Base-by-base conservation (phyloP, 2,888 invertebrate genomes). In the Lottia gigantea region DNA sequence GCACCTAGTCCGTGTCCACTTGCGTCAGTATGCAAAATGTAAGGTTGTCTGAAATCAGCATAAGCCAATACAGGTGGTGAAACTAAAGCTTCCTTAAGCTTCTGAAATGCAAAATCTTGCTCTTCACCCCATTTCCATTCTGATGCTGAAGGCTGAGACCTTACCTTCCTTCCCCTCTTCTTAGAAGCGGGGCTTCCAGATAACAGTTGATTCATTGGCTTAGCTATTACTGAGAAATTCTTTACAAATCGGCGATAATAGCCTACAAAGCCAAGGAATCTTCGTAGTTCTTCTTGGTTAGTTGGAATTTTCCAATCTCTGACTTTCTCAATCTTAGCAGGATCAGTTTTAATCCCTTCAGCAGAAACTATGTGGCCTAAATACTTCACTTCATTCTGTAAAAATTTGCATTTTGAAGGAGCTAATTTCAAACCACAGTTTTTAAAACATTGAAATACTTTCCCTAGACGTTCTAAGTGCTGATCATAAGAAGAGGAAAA, bases 171-270 rank as follows among this genome's bases (percentile, higher is more conserved):
- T 31, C 31, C 31, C 31, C 31, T 31, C 46, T 55, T 68, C 46
- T 67, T 72, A n/a, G 40, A 19, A 2, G 69, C 15, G 15, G 71
- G 47, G 15, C 61, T 31, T 19, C 14, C 62, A n/a, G 67, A 68
- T 31, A 75, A n/a, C 7, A 75, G 46, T 15, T 71, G 70, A 46
- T 68, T 46, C n/a, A 75, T 25, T 16, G 75, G 75, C 68, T 40
- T 74, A 1, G 74, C 70, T 14, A 70, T 72, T 45, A 72, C 70
- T 7, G 68, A 65, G 64, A 73, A 76, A 62, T 73, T 72, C 16
- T 66, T 61, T 1, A 72, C 64, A 46, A 76, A 76, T 14, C 65
- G 19, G 4, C 73, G 25, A 46, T 75, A 75, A 45, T 70, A 73
- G 19, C 70, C 72, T 6, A 45, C 55, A 47, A 70, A 70, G n/a